Evolutionary conservation across 2,797 vertebrate genomes (phyloP).

Genomic region (Lophotriccus pileatus): DNA sequence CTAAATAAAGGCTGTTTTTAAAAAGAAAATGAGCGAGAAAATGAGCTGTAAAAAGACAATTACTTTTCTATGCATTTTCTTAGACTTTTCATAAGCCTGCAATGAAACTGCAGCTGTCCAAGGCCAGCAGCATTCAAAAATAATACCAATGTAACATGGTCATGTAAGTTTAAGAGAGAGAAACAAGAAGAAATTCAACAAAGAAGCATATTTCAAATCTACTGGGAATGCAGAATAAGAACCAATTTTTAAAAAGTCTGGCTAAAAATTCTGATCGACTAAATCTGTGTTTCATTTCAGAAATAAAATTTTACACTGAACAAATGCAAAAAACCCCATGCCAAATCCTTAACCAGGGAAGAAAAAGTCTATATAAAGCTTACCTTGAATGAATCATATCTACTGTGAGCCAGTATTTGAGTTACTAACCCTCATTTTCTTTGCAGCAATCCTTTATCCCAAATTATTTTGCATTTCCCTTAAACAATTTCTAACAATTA

Average conservation of each 20-base stretch:
- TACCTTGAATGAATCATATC: background rate
- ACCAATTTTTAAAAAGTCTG: background rate
- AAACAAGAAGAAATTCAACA: background rate
- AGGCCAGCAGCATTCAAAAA: background rate
- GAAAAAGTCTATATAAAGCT: background rate
- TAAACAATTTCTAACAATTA: background rate
- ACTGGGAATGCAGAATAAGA: background rate
- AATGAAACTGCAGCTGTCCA: background rate
- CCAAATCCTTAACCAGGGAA: background rate
- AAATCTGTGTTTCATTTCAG: background rate
- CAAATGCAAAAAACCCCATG: accelerated
- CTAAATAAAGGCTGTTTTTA: background rate
- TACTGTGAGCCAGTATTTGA: background rate
- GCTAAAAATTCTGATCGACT: background rate
- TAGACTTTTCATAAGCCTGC: background rate
- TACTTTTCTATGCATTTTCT: background rate
- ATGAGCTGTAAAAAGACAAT: background rate
- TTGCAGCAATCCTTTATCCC: background rate
- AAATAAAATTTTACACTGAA: background rate
- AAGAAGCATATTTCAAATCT: background rate
- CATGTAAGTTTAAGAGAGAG: background rate
- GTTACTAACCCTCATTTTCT: background rate
- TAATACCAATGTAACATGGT: background rate
- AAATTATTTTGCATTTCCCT: background rate
- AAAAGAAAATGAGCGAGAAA: background rate